Conservation (phyloP, 2,888 invertebrate genomes). For the Agriotes lineatus region DNA sequence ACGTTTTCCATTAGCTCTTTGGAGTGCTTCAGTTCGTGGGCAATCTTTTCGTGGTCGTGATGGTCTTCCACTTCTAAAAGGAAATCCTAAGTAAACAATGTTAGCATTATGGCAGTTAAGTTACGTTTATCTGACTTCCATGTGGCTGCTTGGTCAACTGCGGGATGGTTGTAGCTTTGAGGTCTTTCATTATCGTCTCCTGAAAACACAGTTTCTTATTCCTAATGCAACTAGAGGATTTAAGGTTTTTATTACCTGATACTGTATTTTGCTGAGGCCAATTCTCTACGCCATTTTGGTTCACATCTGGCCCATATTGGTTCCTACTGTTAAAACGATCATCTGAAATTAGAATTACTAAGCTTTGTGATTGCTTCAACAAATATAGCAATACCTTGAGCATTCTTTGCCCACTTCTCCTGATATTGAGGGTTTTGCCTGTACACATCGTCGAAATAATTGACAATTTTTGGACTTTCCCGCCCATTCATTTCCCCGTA, state of each 20-base stretch:
- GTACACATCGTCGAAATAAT: constrained; percentile 59
- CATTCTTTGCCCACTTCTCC: constrained; percentile 52
- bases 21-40: constrained; percentile 63
- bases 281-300: constrained; percentile 40
- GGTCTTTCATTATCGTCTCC: constrained; percentile 5
- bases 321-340: constrained; percentile 34
- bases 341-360: constrained; percentile 21
- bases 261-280: constrained; percentile 42
- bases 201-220: too few species aligned
- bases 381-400: constrained; percentile 19
- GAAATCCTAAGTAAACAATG: not conserved
- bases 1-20: constrained; percentile 51
- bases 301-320: constrained; percentile 42
- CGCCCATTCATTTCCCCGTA: constrained; percentile 51
- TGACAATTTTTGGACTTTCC: constrained; percentile 53
- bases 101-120: too few species aligned
- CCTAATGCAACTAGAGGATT: too few species aligned
- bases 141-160: not conserved
- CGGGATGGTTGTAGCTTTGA: constrained; percentile 1
- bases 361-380: not conserved
- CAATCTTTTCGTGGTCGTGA: constrained; percentile 62
- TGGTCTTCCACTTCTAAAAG: constrained; percentile 50
- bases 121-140: constrained; percentile 39
- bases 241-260: too few species aligned
- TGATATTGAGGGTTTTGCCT: constrained; percentile 51